Conservation (phyloP, 30 jellyfish, hydroid and myxozoan species). For the Hydractinia echinata region DNA sequence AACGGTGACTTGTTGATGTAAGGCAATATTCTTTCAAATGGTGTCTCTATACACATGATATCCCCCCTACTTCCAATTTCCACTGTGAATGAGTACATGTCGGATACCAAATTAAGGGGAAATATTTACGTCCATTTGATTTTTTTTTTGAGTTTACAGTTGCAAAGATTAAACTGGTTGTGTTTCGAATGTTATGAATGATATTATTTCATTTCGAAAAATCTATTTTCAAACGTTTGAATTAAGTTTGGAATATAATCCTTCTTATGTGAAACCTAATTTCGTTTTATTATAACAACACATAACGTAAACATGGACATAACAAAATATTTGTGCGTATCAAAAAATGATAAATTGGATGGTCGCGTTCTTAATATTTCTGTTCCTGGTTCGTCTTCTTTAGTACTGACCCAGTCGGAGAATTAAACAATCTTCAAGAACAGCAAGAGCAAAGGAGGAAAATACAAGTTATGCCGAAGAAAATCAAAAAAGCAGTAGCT, state of each 20-base stretch:
- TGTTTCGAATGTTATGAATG: too few species aligned
- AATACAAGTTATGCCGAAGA: conserved; percentile 44
- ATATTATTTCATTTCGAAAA: too few species aligned
- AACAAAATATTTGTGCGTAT: conserved; percentile 5
- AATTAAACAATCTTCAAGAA: conserved; percentile 28
- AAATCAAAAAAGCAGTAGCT: conserved; percentile 33
- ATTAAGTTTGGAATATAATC: too few species aligned
- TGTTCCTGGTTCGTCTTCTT: conserved; percentile 32
- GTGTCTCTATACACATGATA: conserved; percentile 31
- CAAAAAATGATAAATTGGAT: conserved; percentile 33
- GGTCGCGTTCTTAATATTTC: conserved; percentile 42
- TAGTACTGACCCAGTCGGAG: too few species aligned
- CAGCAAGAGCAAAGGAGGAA: conserved; percentile 15
- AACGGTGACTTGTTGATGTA: conserved; percentile 28
- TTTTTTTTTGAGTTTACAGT: too few species aligned
- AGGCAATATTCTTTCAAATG: conserved; percentile 23
- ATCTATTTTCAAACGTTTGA: too few species aligned
- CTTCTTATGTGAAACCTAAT: too few species aligned
- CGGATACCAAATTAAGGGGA: not conserved
- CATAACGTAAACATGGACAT: conserved; percentile 14
- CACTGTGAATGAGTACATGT: conserved; percentile 42
- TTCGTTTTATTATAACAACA: too few species aligned
- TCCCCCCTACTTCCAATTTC: conserved; percentile 49
- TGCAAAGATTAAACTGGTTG: too few species aligned
- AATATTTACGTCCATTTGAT: too few species aligned